Evolutionary conservation across 1,140 invertebrate genomes (phyloP), one percentile per base, ranked within the genome.

Genomic region (Drosophila kanapiae): DNA sequence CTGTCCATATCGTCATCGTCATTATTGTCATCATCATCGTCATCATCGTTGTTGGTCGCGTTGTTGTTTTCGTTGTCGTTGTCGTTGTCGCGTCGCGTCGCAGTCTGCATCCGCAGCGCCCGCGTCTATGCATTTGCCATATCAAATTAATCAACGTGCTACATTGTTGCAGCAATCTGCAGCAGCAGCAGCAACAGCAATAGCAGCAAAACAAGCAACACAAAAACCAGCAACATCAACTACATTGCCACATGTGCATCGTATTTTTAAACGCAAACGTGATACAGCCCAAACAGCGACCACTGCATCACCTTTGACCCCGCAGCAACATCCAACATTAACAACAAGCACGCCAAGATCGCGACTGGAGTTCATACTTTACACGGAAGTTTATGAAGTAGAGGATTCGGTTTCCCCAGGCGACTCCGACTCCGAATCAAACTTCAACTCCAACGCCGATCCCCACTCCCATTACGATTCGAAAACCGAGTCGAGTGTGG

Each of bases 101-200:
- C 82, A 79, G 42, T 64, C 51, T 57, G 49, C 48, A 48, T 75
- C 68, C 68, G 76, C 70, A 75, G 75, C 70, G 72, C 80, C 77
- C 69, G 80, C 81, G 85, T 90, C 86, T 80, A 90, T 88, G 85
- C 74, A 90, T 64, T 75, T 90, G 86, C 85, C 86, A 85, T 90
- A 90, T 90, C 85, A 90, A 86, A 90, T 90, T 90, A 90, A 90
- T 90, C 85, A 90, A 91, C 82, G 85, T 91, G 81, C 86, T 86
- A 90, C 85, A 90, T 90, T 90, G 85, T 90, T 90, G 86, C 85
- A 85, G 78, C 85, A 83, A 71, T 82, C 53, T 54, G 42, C 65
- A 69, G n/a, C 76, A 79, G 60, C 77, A 56, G 18, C 65, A 61
- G 13, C 48, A 37, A 9, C 71, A 78, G n/a, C n/a, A n/a, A n/a